Base-by-base conservation (phyloP, 2,113 vertebrate genomes). In the Pterocles orientalis region DNA sequence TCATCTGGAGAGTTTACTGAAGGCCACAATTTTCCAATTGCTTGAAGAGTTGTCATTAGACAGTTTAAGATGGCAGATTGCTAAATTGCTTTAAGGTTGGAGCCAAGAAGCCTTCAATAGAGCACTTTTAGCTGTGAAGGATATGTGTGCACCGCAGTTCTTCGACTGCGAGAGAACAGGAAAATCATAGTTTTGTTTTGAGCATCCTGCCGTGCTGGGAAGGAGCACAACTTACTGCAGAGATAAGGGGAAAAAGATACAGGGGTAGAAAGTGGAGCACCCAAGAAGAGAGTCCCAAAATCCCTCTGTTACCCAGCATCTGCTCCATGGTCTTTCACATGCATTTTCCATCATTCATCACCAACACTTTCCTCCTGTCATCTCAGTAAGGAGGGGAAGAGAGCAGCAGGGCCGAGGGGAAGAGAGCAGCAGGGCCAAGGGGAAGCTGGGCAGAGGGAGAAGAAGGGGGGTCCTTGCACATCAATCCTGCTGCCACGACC, bases 41-140 rank as follows among this genome's bases (percentile, higher is more conserved):
- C 95, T 88, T 86, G 53, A 94, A 96, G 92, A 94, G 95, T 84
- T 96, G 90, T 95, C 92, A 95, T 96, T 96, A 96, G 61, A 24
- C 45, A 88, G 90, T 88, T 96, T 96, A 96, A 95, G 92, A 95
- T 92, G 82, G 73, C 69, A 96, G 95, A 95, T 79, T 94, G 83
- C 70, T 93, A 69, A 96, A 97, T 89, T 88, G 81, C 77, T 89
- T 57, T 16, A 65, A 78, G 41, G 64, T 54, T 91, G 94, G 83
- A 92, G 90, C 92, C 86, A 90, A 91, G 83, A 82, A 89, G 80
- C 48, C 36, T 80, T 92, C 58, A 88, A 45, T 7, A 69, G 65
- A 57, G 61, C 54, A 31, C 62, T 92, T 60, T 84, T 58, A 68
- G 68, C 94, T 71, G 43, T 53, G n/a, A 24, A 73, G 68, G 51